These are phyloP conservation scores for Tetraneura akinire DNA, from an alignment of 1,140 invertebrate genomes.

Conservation along the genomic window DNA sequence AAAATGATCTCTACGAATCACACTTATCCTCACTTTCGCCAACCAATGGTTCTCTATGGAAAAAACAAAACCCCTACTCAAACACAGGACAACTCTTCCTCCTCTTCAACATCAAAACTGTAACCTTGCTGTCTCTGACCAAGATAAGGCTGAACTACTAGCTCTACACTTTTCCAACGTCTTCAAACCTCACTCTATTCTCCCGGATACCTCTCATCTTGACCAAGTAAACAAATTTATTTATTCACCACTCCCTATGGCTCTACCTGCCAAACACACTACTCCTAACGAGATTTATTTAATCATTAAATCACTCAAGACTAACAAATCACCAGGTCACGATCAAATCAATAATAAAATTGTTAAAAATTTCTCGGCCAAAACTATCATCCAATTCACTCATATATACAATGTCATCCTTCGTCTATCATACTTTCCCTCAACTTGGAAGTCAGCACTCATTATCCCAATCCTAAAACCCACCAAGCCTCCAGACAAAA, in stretches of 20 bases:
- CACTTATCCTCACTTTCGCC: constrained; percentile 3
- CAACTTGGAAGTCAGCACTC: too few relatives aligned
- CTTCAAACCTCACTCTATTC: neutral
- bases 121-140: neutral
- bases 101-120: neutral
- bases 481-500: too few relatives aligned
- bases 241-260: constrained; percentile 2
- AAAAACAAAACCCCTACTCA: constrained; percentile 19
- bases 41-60: neutral
- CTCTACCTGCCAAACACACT: neutral
- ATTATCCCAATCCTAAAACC: too few relatives aligned
- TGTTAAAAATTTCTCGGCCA: too few relatives aligned
- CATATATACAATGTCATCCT: too few relatives aligned
- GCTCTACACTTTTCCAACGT: neutral
- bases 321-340: too few relatives aligned
- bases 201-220: neutral
- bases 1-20: neutral
- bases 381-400: too few relatives aligned
- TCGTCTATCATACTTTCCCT: too few relatives aligned
- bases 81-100: neutral
- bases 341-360: too few relatives aligned
- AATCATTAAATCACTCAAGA: too few relatives aligned
- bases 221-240: neutral
- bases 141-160: constrained; percentile 1
- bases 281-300: too few relatives aligned